Evolutionary conservation across 2,113 vertebrate species (phyloP).

Genomic region (Cephalopterus ornatus): DNA sequence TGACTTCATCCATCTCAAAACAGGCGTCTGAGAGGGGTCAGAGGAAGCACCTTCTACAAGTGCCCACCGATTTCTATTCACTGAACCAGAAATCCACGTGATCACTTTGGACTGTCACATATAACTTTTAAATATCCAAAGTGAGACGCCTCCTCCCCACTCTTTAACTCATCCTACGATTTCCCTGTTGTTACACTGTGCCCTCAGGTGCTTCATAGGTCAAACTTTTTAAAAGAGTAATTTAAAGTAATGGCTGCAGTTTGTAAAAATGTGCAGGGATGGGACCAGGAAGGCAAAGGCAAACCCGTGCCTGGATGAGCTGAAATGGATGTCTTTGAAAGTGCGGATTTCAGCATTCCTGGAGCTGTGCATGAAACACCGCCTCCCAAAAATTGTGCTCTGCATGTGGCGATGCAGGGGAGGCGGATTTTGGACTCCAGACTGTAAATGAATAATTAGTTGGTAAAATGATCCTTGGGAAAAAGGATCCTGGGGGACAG

Average conservation of each 20-base stretch:
- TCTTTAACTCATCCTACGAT: background rate
- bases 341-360: background rate
- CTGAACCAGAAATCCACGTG: background rate
- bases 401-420: background rate
- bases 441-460: background rate
- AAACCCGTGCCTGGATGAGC: background rate
- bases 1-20: background rate
- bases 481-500: background rate
- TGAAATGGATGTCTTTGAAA: background rate
- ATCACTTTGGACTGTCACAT: background rate
- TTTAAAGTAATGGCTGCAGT: background rate
- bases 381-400: background rate
- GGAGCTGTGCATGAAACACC: background rate
- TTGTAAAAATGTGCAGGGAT: background rate
- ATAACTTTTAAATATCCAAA: background rate
- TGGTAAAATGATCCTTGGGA: background rate
- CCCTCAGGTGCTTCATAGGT: background rate
- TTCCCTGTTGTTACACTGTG: background rate
- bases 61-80: background rate
- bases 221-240: background rate
- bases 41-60: background rate
- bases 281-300: background rate
- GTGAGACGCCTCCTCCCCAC: rapidly evolving
- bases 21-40: background rate
- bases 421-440: background rate